Base-by-base conservation (phyloP, 2,797 vertebrate genomes). In the Hyperoplus lanceolatus region DNA sequence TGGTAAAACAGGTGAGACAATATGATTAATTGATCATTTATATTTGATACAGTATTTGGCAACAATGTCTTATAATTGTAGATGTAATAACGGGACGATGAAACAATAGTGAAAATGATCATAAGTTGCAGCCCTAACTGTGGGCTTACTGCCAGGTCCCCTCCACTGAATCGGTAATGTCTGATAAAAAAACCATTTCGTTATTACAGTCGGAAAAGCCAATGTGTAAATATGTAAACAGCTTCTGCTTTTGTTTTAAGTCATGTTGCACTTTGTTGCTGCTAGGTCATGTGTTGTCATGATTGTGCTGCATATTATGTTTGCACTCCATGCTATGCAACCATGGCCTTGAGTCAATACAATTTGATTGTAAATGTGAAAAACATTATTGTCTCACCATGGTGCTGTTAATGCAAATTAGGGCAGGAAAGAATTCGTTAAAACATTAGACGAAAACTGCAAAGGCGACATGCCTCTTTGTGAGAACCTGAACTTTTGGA, bases 401-500 rank as follows among this genome's bases (percentile, higher is more conserved):
- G 18, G n/a, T 38, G n/a, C 46, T 58, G 14, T 57, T 41, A 9
- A 64, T 1, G 0, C 13, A 45, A 67, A 66, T 61, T 36, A 29
- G 1, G 0, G 6, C 1, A 48, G n/a, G 6, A 58, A 14, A 45
- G 10, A 36, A 11, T 15, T 62, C 0, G 0, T 4, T n/a, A 38
- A 46, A 59, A 46, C 6, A 50, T 1, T 36, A 10, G 11, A 36
- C 0, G 0, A 68, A 11, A 61, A 8, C 9, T 10, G 7, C 16
- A 57, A 13, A 70, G 14, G 16, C 49, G 10, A 36, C 8, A 18
- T 14, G 8, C 29, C 36, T 39, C 6, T 8, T 7, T 46, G 49
- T 55, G 21, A 61, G 16, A 72, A 51, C 29, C 36, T 6, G 7
- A 56, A 29, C 12, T 36, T 8, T 53, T 29, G 29, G 29, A 29